Evolutionary conservation across 2,113 vertebrate genomes (phyloP).

Genomic region (Neolamprologus brichardi): DNA sequence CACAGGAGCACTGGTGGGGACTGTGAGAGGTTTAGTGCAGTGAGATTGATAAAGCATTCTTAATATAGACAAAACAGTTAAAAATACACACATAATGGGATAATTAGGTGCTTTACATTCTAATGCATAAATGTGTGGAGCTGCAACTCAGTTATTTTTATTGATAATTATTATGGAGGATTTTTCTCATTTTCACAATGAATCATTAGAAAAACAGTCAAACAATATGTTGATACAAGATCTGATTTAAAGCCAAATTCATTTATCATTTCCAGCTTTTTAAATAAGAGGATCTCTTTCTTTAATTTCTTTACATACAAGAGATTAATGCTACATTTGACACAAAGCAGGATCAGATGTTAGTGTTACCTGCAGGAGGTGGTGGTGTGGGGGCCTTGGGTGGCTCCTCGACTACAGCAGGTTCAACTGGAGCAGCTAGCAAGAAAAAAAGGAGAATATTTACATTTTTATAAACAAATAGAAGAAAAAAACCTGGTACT

Average conservation of each 20-base stretch:
- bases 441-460: neutral
- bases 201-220: neutral
- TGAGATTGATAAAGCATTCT: neutral
- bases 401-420: conserved; percentile 50
- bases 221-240: neutral
- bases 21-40: conserved; percentile 43
- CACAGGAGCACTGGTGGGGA: conserved; percentile 76
- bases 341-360: neutral
- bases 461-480: neutral
- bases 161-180: neutral
- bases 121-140: neutral
- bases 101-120: neutral
- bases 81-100: neutral
- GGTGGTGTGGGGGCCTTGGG: conserved; percentile 64
- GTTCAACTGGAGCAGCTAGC: conserved; percentile 54
- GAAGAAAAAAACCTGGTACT: neutral
- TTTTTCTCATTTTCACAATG: neutral
- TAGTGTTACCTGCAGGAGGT: conserved; percentile 61
- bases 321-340: neutral
- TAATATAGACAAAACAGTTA: neutral
- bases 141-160: neutral
- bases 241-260: neutral
- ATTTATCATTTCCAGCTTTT: rapidly evolving
- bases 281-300: neutral
- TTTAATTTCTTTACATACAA: neutral